These are phyloP conservation scores for Sebastes minor DNA, from an alignment of 2,797 vertebrate genomes.

Conservation along the genomic window DNA sequence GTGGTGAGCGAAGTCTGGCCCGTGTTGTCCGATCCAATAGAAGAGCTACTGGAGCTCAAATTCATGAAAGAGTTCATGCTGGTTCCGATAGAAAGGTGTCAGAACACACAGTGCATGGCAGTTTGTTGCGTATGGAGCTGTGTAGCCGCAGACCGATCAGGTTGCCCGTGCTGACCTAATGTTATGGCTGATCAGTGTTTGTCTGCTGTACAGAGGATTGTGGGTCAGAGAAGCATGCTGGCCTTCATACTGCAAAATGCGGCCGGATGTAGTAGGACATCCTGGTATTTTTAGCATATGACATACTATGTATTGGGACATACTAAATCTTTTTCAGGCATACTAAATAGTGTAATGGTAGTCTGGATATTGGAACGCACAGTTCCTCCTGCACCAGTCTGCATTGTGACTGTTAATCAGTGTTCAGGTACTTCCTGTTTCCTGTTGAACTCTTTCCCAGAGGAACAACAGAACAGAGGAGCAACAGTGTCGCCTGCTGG, in stretches of 20 bases:
- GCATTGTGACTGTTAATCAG: background rate
- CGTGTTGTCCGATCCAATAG: too few species aligned
- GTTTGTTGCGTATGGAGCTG: too few species aligned
- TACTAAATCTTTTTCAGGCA: background rate
- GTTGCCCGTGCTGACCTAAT: fast-evolving
- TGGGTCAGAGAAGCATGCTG: background rate
- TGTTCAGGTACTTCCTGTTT: background rate
- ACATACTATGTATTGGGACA: too few species aligned
- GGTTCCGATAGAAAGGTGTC: too few species aligned
- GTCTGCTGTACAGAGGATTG: background rate
- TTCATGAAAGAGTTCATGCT: fast-evolving
- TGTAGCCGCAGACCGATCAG: fast-evolving
- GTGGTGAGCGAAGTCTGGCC: too few species aligned
- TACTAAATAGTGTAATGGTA: background rate
- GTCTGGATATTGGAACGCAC: too few species aligned
- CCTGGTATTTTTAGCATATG: too few species aligned
- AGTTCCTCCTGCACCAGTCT: background rate
- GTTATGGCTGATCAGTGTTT: too few species aligned
- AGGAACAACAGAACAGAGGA: background rate
- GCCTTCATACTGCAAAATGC: background rate
- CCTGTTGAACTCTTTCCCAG: background rate
- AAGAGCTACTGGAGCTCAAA: too few species aligned
- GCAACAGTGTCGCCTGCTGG: slow-evolving; percentile 25
- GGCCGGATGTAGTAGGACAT: too few species aligned
- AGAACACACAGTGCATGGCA: too few species aligned